Conservation (phyloP, 2,888 invertebrate genomes). For the Dyspetes luteomarginatus region DNA sequence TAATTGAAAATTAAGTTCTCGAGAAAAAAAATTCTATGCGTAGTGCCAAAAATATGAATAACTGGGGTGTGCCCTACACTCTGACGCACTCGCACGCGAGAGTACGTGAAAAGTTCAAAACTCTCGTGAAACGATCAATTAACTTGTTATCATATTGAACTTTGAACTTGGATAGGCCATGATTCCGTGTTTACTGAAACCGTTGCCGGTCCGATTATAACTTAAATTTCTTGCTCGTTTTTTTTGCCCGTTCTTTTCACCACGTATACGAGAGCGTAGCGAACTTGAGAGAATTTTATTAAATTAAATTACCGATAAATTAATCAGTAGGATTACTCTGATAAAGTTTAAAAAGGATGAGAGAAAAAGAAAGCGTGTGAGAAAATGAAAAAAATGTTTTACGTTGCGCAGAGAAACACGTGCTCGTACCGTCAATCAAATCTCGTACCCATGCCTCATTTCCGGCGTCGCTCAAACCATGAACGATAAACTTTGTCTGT, state of each 20-base stretch:
- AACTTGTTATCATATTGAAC: constrained; percentile 72
- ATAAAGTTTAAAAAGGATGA: background rate
- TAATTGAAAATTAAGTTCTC: no score
- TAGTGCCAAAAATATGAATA: no score
- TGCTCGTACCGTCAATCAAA: constrained; percentile 73
- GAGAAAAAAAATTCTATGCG: no score
- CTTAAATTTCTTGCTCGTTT: constrained; percentile 57
- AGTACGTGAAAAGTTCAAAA: constrained; percentile 62
- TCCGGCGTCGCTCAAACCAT: constrained; percentile 79
- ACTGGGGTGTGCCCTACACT: no score
- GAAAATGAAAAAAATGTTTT: constrained; percentile 22
- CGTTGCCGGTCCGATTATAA: constrained; percentile 70
- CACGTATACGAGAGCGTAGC: background rate
- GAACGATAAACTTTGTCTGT: constrained; percentile 78
- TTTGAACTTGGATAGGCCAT: constrained; percentile 71
- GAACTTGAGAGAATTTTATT: constrained; percentile 4
- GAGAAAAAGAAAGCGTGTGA: background rate
- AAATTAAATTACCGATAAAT: background rate
- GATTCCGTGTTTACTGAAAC: constrained; percentile 76
- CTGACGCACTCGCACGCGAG: no score
- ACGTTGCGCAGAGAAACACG: background rate
- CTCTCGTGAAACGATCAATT: constrained; percentile 70
- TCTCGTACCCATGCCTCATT: constrained; percentile 78
- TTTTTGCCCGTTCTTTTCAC: background rate
- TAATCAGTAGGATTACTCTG: background rate